Base-by-base conservation (phyloP, 2,888 invertebrate genomes). In the Ennomos fuscantarius region DNA sequence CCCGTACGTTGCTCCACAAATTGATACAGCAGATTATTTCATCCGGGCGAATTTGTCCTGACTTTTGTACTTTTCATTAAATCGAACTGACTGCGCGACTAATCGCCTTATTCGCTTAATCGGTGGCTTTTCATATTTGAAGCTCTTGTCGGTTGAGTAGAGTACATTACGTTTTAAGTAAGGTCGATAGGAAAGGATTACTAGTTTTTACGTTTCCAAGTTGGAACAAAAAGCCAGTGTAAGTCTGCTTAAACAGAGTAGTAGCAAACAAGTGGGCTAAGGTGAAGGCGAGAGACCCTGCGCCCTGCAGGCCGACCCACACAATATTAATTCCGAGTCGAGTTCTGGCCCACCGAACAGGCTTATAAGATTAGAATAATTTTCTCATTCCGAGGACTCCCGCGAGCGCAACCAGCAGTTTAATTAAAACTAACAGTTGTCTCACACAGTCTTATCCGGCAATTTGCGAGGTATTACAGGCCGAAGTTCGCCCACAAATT, bases 381-480 rank as follows among this genome's bases (percentile, higher is more conserved):
- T 91, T 87, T 85, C 87, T 86, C 91, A 84, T 90, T 90, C 84
- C 81, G 77, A 86, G 83, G 83, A 83, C 81, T 87, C 82, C 84
- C 83, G 84, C 87, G 86, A 87, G 81, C 82, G 81, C 83, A 82
- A 89, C 86, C 90, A 87, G 88, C 88, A 86, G 89, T 91, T 92
- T 90, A 92, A 92, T 92, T 91, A 91, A 92, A 92, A 91, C 91
- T 91, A 92, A 90, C 91, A 91, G 91, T 91, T 91, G 90, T 90
- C 91, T 89, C 89, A 87, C 90, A 89, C 91, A 88, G 91, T 90
- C 89, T 90, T 89, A 89, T 89, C 89, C 90, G 82, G 88, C 90
- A 92, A 92, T 92, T 92, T 92, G 91, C 89, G 89, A 90, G 88
- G 89, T 88, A 91, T 91, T 89, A 91, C 88, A 87, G 86, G 87